These are phyloP conservation scores for Spea hammondii DNA, from an alignment of 2,797 vertebrate genomes.

Conservation along the genomic window DNA sequence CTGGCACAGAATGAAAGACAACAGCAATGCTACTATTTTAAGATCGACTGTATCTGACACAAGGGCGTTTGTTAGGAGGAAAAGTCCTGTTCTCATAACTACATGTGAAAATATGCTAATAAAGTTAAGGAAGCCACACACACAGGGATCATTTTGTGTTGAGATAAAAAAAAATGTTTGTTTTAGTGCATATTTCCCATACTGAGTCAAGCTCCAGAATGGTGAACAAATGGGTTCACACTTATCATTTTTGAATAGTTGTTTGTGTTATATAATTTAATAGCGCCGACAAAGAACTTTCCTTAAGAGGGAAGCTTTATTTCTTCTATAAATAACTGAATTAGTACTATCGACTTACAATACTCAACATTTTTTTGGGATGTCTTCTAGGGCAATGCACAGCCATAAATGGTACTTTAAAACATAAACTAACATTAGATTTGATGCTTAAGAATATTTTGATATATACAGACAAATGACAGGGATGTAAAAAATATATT, in stretches of 20 bases:
- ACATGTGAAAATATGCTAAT: constrained; percentile 26
- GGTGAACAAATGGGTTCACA: background rate
- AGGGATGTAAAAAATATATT: no score
- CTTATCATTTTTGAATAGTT: constrained; percentile 11
- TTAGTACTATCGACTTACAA: constrained; percentile 11
- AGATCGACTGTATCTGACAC: background rate
- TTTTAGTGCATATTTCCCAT: constrained; percentile 5
- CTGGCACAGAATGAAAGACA: constrained; percentile 1
- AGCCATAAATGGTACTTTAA: constrained; percentile 19
- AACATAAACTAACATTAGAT: background rate
- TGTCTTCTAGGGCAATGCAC: constrained; percentile 15
- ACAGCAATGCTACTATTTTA: constrained; percentile 5
- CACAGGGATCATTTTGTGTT: constrained; percentile 1
- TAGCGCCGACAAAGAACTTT: constrained; percentile 15
- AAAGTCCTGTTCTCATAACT: constrained; percentile 26
- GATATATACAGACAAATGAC: background rate
- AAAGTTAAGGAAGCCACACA: constrained; percentile 13
- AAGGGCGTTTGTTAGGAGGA: background rate
- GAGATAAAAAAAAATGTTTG: constrained; percentile 7
- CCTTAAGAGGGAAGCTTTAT: constrained; percentile 5
- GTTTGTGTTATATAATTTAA: constrained; percentile 22
- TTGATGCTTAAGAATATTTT: background rate
- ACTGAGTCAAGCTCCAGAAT: background rate
- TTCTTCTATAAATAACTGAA: constrained; percentile 29
- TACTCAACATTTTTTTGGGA: background rate